phyloP scores from a whole-genome alignment of 23 tunicate species.

The Styela plicata region DNA sequence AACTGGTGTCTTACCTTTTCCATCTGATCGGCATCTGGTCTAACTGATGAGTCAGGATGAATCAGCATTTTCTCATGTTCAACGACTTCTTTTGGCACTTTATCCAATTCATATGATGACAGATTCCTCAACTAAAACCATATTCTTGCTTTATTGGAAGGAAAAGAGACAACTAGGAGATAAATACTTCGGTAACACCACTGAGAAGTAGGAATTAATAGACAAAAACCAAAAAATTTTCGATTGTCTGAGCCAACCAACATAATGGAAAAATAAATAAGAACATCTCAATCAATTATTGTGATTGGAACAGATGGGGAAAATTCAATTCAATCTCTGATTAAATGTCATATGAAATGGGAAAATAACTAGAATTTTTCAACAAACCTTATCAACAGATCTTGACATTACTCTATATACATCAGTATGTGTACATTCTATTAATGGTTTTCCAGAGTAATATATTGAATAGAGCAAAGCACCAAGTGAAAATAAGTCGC shows the following conservation, averaged over 20 bases:
- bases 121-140: conserved; percentile 66
- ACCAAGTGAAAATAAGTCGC: conserved; percentile 91
- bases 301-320: no score
- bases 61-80: conserved; percentile 92
- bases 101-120: conserved; percentile 32
- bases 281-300: no score
- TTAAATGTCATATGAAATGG: no score
- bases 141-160: no score
- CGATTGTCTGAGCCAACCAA: no score
- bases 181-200: no score
- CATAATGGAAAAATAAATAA: no score
- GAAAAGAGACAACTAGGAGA: no score
- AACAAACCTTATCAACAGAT: conserved; percentile 52
- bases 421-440: conserved; percentile 36
- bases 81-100: conserved; percentile 71
- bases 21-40: conserved; percentile 95
- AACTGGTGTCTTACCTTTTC: conserved; percentile 36
- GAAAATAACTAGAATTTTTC: no score
- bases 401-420: conserved; percentile 59
- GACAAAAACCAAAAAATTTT: no score
- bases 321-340: no score
- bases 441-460: conserved; percentile 55
- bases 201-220: no score
- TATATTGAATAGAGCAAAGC: conserved; percentile 74
- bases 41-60: conserved; percentile 63